phyloP scores from a whole-genome alignment of 2,797 vertebrate species.

The Natrix natrix region DNA sequence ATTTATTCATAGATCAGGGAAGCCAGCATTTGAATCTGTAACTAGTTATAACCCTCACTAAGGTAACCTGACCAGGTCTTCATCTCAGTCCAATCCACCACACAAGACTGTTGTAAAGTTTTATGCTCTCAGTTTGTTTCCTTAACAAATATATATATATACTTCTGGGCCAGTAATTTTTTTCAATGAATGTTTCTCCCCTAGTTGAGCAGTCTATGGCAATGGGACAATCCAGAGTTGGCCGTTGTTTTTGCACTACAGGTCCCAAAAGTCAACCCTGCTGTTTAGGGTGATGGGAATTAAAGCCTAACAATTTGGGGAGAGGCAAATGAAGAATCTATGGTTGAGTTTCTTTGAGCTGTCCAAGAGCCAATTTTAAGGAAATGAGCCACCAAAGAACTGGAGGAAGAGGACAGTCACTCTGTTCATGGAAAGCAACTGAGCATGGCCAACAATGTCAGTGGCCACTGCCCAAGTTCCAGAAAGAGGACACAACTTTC shows the following conservation, averaged over 20 bases:
- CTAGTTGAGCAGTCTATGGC: neutral
- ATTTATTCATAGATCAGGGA: neutral
- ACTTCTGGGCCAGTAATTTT: neutral
- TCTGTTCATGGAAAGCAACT: neutral
- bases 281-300: neutral
- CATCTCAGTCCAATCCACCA: neutral
- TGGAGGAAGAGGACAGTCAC: neutral
- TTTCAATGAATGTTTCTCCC: neutral
- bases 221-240: neutral
- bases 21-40: neutral
- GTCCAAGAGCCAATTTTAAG: neutral
- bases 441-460: neutral
- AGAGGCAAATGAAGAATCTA: neutral
- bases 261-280: neutral
- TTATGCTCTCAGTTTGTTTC: neutral
- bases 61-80: neutral
- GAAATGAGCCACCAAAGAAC: neutral
- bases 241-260: neutral
- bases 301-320: neutral
- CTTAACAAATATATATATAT: neutral
- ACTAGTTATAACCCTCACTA: neutral
- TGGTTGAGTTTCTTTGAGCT: neutral
- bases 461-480: neutral
- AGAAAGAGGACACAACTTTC: neutral
- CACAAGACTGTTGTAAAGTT: neutral